A percentile compares a stretch with the other conserved stretches of the same genome.
Conservation (phyloP, 2,888 invertebrate genomes). For the Antheraea yamamai region DNA sequence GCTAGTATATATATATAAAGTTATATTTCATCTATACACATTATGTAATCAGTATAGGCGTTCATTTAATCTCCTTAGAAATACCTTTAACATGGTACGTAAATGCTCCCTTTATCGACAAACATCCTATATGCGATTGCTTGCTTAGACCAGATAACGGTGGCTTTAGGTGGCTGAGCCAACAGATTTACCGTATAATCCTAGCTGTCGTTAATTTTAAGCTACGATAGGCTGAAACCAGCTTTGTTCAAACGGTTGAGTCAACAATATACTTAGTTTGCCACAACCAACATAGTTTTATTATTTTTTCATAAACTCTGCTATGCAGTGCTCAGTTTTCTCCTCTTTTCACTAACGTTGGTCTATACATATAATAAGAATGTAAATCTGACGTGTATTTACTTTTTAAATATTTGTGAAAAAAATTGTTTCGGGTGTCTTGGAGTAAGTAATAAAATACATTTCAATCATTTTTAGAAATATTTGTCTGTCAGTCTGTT, state of each 20-base stretch:
- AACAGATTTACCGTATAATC: not conserved
- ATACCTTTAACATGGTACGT: not conserved
- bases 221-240: not conserved
- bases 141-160: not conserved
- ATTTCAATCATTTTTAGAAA: too few species aligned
- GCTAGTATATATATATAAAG: too few species aligned
- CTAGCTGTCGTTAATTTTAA: not conserved
- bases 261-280: not conserved
- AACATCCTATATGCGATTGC: not conserved
- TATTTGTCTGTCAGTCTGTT: too few species aligned
- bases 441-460: not conserved
- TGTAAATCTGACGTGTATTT: too few species aligned
- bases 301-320: not conserved
- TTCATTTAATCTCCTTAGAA: not conserved
- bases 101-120: not conserved
- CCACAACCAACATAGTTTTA: not conserved
- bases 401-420: too few species aligned
- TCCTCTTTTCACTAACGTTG: too few species aligned
- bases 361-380: too few species aligned
- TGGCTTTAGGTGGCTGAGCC: not conserved
- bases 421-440: too few species aligned
- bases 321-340: too few species aligned
- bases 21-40: too few species aligned
- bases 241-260: not conserved
- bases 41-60: not conserved